phyloP scores from a whole-genome alignment of 1,140 invertebrate genomes.

The Heliothis subflexa region DNA sequence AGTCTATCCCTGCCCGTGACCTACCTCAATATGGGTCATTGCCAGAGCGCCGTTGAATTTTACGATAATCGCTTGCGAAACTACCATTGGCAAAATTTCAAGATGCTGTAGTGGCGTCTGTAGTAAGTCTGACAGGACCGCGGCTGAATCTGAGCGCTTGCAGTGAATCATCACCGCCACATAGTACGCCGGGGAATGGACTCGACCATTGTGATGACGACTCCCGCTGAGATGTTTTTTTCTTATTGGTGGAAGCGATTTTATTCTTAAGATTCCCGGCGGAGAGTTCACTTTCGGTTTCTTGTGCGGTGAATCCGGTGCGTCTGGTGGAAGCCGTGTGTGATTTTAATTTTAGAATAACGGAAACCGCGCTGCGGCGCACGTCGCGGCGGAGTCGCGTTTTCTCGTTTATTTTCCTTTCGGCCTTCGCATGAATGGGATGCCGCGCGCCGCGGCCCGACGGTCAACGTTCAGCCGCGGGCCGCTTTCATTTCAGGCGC shows the following conservation, averaged over 20 bases:
- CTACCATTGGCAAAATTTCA: conserved; percentile 83
- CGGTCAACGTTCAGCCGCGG: conserved; percentile 68
- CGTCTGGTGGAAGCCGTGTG: conserved; percentile 64
- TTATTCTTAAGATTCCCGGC: conserved; percentile 50
- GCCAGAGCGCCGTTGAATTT: conserved; percentile 73
- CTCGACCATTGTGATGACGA: conserved; percentile 61
- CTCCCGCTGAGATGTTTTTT: conserved; percentile 61
- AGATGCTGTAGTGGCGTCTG: conserved; percentile 75
- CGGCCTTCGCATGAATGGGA: conserved; percentile 82
- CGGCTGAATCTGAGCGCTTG: conserved; percentile 50
- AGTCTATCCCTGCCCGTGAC: conserved; percentile 70
- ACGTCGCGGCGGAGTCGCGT: conserved; percentile 52
- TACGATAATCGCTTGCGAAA: conserved; percentile 81
- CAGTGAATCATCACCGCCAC: conserved; percentile 68
- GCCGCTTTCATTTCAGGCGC: conserved; percentile 65
- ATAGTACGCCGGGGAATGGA: conserved; percentile 50
- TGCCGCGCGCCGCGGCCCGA: conserved; percentile 61
- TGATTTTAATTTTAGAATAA: conserved; percentile 79
- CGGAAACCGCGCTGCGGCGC: conserved; percentile 63
- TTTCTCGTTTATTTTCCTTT: conserved; percentile 67
- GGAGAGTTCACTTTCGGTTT: conserved; percentile 57
- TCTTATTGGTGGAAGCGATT: conserved; percentile 38
- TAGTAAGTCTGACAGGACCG: conserved; percentile 75
- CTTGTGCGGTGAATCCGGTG: conserved; percentile 18
- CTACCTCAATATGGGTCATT: conserved; percentile 79